Base-by-base conservation (phyloP, 1,140 invertebrate species). In the Bombus picipes region DNA sequence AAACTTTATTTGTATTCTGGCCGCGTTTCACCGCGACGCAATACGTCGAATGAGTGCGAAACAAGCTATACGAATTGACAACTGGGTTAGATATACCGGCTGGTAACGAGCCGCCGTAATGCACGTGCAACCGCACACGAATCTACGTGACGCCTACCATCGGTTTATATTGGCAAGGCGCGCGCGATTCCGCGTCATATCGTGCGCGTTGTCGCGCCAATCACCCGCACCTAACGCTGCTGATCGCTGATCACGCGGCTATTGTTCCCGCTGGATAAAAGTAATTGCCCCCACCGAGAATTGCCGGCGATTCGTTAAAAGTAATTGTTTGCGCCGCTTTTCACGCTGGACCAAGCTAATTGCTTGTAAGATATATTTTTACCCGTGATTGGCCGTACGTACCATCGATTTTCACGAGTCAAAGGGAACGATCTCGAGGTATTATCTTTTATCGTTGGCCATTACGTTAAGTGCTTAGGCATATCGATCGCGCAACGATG, bases 61-160 rank as follows among this genome's bases (percentile, higher is more conserved):
- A 93, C 90, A 92, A 93, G 92, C 91, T 90, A 71, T 59, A 89
- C 70, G 90, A 85, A 92, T 91, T 90, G 93, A 92, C 91, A 93
- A 93, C 89, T 92, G 88, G 92, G 92, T 93, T 93, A 92, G 88
- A 90, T 91, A 92, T 87, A 92, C 88, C 87, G 72, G 57, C 86
- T 53, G 89, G 86, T 92, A 92, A 93, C 89, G 91, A 93, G 89
- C 76, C 66, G 18, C n/a, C 74, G 83, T 62, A 62, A 84, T 80
- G 66, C 76, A 28, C 39, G 66, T 81, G 59, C 68, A 57, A 65
- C 41, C n/a, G 57, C 57, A 28, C 75, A 34, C 71, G 37, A n/a
- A 37, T 43, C 82, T 68, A 68, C 68, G 68, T 28, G 34, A 34
- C 22, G 34, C 9, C 62, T 59, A 59, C 22, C 53, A 12, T 34